Conservation (phyloP, 2,113 vertebrate species). For the Mirounga angustirostris region DNA sequence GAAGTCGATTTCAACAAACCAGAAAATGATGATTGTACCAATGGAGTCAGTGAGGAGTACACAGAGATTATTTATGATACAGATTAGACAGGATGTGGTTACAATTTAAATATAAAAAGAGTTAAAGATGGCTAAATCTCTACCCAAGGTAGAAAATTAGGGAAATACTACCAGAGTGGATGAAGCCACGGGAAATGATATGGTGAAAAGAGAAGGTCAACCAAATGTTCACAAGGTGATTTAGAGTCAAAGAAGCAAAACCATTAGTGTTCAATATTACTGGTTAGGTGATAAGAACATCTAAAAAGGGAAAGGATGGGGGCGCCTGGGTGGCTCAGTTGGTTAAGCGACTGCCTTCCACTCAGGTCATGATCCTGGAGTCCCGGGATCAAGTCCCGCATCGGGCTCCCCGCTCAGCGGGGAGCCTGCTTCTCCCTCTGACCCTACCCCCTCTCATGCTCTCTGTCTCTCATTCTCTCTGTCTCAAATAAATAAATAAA, state of each 20-base stretch:
- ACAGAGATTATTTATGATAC: neutral
- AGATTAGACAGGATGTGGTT: neutral
- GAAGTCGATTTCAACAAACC: neutral
- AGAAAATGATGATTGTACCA: neutral
- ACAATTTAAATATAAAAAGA: neutral
- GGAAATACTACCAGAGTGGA: neutral
- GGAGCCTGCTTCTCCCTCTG: too few relatives aligned
- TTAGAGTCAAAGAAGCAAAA: neutral
- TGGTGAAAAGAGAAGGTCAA: neutral
- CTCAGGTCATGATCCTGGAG: too few relatives aligned
- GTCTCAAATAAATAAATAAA: too few relatives aligned
- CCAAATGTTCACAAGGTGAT: neutral
- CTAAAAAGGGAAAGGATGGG: too few relatives aligned
- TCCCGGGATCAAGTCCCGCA: too few relatives aligned
- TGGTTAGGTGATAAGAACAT: neutral
- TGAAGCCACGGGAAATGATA: neutral
- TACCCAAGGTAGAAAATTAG: neutral
- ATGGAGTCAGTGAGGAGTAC: neutral
- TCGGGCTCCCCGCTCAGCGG: too few relatives aligned
- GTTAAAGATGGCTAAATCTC: neutral
- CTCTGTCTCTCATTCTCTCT: too few relatives aligned
- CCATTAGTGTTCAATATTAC: neutral
- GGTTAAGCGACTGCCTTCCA: too few relatives aligned
- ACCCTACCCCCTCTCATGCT: too few relatives aligned
- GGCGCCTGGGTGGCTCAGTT: too few relatives aligned